phyloP scores from a whole-genome alignment of 2,797 vertebrate genomes.

The Macropodus opercularis region DNA sequence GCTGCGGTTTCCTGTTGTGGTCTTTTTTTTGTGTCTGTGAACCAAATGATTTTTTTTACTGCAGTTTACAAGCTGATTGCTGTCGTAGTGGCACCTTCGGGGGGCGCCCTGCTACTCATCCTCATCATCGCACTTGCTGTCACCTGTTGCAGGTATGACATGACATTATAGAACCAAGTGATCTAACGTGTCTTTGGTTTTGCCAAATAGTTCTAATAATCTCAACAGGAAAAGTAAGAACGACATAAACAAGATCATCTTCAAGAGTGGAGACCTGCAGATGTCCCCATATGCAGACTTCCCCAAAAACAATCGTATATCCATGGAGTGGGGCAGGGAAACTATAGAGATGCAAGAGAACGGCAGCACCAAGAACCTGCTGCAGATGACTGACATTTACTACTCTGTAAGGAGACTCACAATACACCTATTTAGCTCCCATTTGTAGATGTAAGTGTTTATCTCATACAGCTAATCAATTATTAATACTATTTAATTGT shows the following conservation, averaged over 20 bases:
- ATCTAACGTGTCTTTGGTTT: neutral
- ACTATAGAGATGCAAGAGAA: conserved; percentile 99
- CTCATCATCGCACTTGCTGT: conserved; percentile 90
- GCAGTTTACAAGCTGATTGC: conserved; percentile 96
- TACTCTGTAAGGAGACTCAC: conserved; percentile 86
- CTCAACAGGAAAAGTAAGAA: conserved; percentile 98
- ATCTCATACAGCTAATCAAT: neutral
- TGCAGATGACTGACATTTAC: conserved; percentile 98
- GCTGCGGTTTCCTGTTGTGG: neutral
- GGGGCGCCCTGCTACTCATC: conserved; percentile 90
- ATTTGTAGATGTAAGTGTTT: neutral
- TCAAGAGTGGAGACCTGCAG: conserved; percentile 96
- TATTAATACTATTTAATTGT: neutral
- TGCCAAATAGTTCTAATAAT: neutral
- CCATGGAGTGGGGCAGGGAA: conserved; percentile 95
- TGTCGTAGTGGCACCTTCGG: conserved; percentile 92
- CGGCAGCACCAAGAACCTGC: conserved; percentile 97
- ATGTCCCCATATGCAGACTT: conserved; percentile 96
- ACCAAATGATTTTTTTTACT: conserved; percentile 21
- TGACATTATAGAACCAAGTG: neutral
- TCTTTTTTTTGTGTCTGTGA: neutral
- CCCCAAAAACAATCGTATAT: conserved; percentile 90
- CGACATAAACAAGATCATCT: conserved; percentile 98
- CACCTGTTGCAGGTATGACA: conserved; percentile 93
- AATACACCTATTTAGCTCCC: neutral